Base-by-base conservation (phyloP, 2,113 vertebrate genomes). In the Nyctereutes procyonoides region DNA sequence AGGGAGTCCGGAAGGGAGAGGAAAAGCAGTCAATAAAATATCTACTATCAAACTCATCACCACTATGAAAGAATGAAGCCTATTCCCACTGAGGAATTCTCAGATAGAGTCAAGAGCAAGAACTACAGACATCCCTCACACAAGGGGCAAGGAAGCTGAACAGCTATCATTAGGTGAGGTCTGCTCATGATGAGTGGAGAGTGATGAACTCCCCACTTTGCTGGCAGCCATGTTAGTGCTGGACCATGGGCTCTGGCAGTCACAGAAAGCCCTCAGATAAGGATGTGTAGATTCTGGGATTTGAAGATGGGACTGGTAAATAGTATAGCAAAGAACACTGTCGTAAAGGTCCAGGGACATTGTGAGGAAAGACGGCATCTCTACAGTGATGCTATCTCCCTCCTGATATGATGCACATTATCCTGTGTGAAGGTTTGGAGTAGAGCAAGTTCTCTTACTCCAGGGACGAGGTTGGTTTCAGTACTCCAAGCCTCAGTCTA, bases 51-150 rank as follows among this genome's bases (percentile, higher is more conserved):
- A 38, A 51, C 24, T 20, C 1, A 26, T 76, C 30, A 73, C 11
- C 19, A 32, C 43, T 51, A 0, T 32, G n/a, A 7, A 26, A 69
- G 84, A 93, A 77, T 9, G 12, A 13, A 48, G 1, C 4, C 58
- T 48, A 48, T 51, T 67, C 1, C 20, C 13, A 32, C 13, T 15
- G 19, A 65, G 5, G 11, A 88, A 32, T 7, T 60, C 12, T 9
- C 13, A 22, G 20, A 88, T 73, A 26, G 11, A 26, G 8, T 9
- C 60, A 3, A 81, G 0, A 48, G 0, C 2, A 10, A 55, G 65
- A 1, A 55, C 5, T 3, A 32, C 10, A 67, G n/a, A 56, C 10
- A 20, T 5, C 48, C 3, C 3, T 60, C 4, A 58, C 0, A 6
- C 2, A 24, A 85, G 1, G 19, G 1, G 0, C 20, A 86, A 73